Evolutionary conservation across 2,797 vertebrate species (phyloP).

Genomic region (Diplodus sargus): DNA sequence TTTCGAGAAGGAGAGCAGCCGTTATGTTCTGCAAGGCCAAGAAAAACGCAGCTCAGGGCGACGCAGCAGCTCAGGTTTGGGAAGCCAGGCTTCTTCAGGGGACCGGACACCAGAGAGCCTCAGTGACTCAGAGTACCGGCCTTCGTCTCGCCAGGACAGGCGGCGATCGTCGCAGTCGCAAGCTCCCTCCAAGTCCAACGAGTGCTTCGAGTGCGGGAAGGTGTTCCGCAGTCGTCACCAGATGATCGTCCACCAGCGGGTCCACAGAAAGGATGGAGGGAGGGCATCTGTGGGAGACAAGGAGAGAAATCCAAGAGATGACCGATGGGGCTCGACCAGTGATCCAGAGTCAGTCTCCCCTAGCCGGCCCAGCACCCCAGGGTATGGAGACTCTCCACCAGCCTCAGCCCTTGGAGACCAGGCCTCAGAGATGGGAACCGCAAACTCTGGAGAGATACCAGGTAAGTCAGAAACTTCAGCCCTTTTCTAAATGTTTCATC

Average conservation of each 20-base stretch:
- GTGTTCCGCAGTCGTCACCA: constrained; percentile 95
- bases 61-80: constrained; percentile 78
- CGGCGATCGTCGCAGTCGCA: constrained; percentile 82
- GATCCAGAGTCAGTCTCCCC: constrained; percentile 90
- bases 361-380: constrained; percentile 90
- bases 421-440: constrained; percentile 85
- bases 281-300: constrained; percentile 72
- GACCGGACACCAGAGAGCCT: constrained; percentile 82
- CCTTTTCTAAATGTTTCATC: neutral
- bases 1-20: constrained; percentile 90
- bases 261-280: constrained; percentile 88
- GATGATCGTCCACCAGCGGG: constrained; percentile 93
- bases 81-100: constrained; percentile 70
- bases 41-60: constrained; percentile 87
- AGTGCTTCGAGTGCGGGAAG: constrained; percentile 97
- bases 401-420: constrained; percentile 80
- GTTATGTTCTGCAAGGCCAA: constrained; percentile 88
- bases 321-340: constrained; percentile 89
- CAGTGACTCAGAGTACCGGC: constrained; percentile 88
- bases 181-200: constrained; percentile 84
- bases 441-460: constrained; percentile 82
- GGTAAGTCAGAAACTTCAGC: constrained; percentile 63
- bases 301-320: constrained; percentile 82
- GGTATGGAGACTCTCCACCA: constrained; percentile 88
- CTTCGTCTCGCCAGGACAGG: constrained; percentile 85